Base-by-base conservation (phyloP, 2,797 vertebrate genomes). In the Diplodus sargus region DNA sequence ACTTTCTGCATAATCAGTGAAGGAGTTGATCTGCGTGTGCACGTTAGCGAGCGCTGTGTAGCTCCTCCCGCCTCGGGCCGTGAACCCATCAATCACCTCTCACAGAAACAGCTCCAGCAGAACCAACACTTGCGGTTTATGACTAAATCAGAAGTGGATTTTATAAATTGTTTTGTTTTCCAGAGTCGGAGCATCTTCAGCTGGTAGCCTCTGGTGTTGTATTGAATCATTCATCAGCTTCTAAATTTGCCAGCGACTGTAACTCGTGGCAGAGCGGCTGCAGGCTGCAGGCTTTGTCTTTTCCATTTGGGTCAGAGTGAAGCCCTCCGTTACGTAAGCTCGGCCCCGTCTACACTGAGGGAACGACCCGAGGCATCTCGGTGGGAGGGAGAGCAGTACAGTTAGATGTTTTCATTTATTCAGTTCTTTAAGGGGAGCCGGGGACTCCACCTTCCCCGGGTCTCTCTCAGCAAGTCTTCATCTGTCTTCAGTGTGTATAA, bases 271-370 rank as follows among this genome's bases (percentile, higher is more conserved):
- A 39, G 79, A 76, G 83, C 34, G 39, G 70, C 86, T 76, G 74
- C 28, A 25, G 3, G 28, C 28, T 30, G 28, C 51, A 77, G 72
- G 75, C 83, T 88, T 85, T 86, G 87, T 91, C 86, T 88, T 71
- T 75, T 85, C 86, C 83, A 89, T 90, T 85, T 90, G 87, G 89
- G 88, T 91, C 89, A 88, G 72, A 85, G 78, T 25, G 67, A 78
- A 74, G 70, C 68, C 70, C 34, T 48, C n/a, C 25, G 74, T 90
- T 89, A 83, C 73, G 12, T 88, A 87, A 92, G 53, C 51, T 39
- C 59, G 0, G 60, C 15, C 23, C 56, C 6, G 74, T 58, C 75
- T 68, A 16, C 20, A 70, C 34, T 43, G 14, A 66, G 42, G 45
- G 57, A 59, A 62, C 39, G 28, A 82, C 78, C 47, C 48, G 18